Evolutionary conservation across 1,140 invertebrate genomes (phyloP).

Genomic region (Drosophila kohkoa): DNA sequence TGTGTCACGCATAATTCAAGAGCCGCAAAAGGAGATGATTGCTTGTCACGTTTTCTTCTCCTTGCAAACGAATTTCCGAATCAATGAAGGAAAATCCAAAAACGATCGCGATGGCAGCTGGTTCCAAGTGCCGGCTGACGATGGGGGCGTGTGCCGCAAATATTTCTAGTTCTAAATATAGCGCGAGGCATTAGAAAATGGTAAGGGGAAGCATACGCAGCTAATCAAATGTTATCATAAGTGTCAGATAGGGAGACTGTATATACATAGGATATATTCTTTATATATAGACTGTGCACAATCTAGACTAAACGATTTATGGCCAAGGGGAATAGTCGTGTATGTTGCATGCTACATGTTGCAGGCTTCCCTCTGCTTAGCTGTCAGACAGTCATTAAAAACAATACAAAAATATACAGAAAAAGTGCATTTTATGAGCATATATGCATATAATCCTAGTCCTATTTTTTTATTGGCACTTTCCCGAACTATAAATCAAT

Average conservation of each 20-base stretch:
- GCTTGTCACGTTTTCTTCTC: constrained; percentile 26
- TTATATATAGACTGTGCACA: constrained; percentile 4
- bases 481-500: constrained; percentile 80
- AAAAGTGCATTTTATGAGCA: constrained; percentile 61
- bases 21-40: constrained; percentile 57
- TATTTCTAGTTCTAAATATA: constrained; percentile 66
- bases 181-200: constrained; percentile 14
- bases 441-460: constrained; percentile 45
- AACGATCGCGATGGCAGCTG: constrained; percentile 31
- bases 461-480: constrained; percentile 74
- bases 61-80: background rate
- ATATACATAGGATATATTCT: constrained; percentile 38
- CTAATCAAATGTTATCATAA: constrained; percentile 61
- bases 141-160: constrained; percentile 59
- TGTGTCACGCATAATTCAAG: constrained; percentile 52
- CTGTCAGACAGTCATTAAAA: constrained; percentile 59
- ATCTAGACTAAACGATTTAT: constrained; percentile 75
- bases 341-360: background rate
- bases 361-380: background rate
- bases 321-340: constrained; percentile 27
- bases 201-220: constrained; percentile 18
- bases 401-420: constrained; percentile 69
- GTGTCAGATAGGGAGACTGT: constrained; percentile 17
- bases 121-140: background rate
- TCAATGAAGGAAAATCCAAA: background rate